A percentile compares a stretch with the other conserved stretches of the same genome.
phyloP scores from a whole-genome alignment of 2,797 vertebrate species.

The Sitta carolinensis region DNA sequence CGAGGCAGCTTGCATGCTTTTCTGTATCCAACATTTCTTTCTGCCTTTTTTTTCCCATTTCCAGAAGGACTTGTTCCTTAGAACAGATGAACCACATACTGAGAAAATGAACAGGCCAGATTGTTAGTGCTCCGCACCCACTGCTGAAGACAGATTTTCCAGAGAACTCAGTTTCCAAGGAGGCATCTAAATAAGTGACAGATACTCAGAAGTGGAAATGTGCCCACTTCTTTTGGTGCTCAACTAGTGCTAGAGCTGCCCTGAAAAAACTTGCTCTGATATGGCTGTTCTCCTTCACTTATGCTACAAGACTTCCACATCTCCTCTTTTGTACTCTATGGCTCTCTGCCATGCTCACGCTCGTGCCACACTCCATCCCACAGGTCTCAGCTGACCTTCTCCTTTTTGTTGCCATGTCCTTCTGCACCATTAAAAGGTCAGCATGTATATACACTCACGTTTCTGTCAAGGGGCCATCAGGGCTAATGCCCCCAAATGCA shows the following conservation, averaged over 20 bases:
- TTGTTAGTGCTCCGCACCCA: conserved; percentile 57
- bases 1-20: background rate
- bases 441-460: background rate
- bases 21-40: conserved; percentile 16
- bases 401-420: background rate
- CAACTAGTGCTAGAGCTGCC: conserved; percentile 26
- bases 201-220: conserved; percentile 48
- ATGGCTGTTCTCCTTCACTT: background rate
- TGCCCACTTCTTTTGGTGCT: conserved; percentile 40
- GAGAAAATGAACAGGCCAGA: conserved; percentile 52
- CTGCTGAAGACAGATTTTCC: conserved; percentile 46
- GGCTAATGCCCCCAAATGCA: background rate
- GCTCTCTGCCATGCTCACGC: background rate
- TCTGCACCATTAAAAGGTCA: background rate
- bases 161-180: conserved; percentile 51
- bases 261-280: background rate
- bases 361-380: background rate
- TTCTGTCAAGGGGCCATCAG: background rate
- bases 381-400: background rate
- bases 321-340: background rate
- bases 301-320: background rate
- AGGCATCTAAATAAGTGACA: conserved; percentile 51
- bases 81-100: conserved; percentile 55
- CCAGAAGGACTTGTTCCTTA: conserved; percentile 62
- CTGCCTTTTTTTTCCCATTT: background rate